phyloP scores from a whole-genome alignment of 2,888 invertebrate genomes.

The Aricia artaxerxes region DNA sequence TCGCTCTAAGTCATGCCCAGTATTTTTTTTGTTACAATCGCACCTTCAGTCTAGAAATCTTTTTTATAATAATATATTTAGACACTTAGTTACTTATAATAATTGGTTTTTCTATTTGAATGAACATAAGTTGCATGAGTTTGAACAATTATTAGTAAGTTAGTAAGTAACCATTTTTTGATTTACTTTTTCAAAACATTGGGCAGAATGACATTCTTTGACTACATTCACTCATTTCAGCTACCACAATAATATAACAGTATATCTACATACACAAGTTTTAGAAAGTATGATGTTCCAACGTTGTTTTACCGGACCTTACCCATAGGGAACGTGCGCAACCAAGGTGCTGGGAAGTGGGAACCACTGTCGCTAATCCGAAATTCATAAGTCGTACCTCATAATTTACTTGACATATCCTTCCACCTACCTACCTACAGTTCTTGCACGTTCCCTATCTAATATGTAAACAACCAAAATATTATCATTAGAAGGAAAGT shows the following conservation, averaged over 20 bases:
- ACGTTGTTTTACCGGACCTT: too few relatives aligned
- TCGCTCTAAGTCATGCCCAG: background rate
- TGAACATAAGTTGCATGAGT: background rate
- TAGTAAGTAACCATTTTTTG: background rate
- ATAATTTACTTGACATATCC: too few relatives aligned
- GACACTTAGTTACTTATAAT: background rate
- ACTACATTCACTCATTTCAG: background rate
- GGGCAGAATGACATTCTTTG: background rate
- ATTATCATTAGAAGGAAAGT: too few relatives aligned
- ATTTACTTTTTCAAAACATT: background rate
- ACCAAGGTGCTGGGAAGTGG: too few relatives aligned
- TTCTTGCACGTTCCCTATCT: too few relatives aligned
- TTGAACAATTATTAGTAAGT: background rate
- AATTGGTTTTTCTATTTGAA: background rate
- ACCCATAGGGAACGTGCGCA: too few relatives aligned
- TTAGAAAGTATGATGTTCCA: too few relatives aligned
- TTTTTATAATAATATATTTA: background rate
- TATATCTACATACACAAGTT: background rate
- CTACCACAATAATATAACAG: background rate
- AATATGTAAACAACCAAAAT: too few relatives aligned
- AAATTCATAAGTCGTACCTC: too few relatives aligned
- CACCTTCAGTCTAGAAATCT: constrained; percentile 1
- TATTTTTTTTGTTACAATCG: background rate
- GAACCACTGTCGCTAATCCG: too few relatives aligned
- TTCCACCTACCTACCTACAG: too few relatives aligned